Percentiles rank a stretch among this genome's conserved stretches.
These are phyloP conservation scores for Halictus rubicundus DNA, from an alignment of 1,140 invertebrate genomes.

Conservation along the genomic window DNA sequence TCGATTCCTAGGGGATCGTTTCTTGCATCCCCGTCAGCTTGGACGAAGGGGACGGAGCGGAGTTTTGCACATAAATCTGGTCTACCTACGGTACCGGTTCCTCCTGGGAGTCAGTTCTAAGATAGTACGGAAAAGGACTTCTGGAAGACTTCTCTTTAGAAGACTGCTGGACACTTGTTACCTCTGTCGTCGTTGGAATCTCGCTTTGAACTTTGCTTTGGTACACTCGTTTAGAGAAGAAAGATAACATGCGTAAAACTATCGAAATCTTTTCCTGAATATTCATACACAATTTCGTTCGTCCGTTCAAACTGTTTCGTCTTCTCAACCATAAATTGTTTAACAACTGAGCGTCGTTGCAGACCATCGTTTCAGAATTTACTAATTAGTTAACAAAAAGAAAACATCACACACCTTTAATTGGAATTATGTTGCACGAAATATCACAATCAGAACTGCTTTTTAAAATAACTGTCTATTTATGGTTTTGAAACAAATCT, in stretches of 20 bases:
- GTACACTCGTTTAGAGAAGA: not conserved
- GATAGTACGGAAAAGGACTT: slow-evolving; percentile 76
- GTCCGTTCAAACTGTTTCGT: not conserved
- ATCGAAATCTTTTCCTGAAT: not conserved
- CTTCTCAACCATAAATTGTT: not conserved
- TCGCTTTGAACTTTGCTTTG: slow-evolving; percentile 23
- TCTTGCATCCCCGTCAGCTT: slow-evolving; percentile 75
- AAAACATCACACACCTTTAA: no score
- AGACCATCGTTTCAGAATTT: no score
- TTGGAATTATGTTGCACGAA: no score
- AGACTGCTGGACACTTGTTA: slow-evolving; percentile 59
- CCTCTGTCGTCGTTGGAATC: slow-evolving; percentile 70
- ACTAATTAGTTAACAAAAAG: no score
- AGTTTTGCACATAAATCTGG: slow-evolving; percentile 81
- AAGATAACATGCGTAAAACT: not conserved
- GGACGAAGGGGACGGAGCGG: slow-evolving; percentile 65
- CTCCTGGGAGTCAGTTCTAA: slow-evolving; percentile 74
- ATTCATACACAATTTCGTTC: not conserved
- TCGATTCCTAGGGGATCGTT: slow-evolving; percentile 77
- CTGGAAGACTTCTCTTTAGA: slow-evolving; percentile 79
- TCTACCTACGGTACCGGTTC: slow-evolving; percentile 71
- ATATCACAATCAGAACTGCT: no score
- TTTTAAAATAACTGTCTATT: no score
- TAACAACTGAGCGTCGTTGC: not conserved
- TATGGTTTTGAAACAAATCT: no score